Evolutionary conservation across 2,113 vertebrate genomes (phyloP).

Genomic region (Sceloporus undulatus): DNA sequence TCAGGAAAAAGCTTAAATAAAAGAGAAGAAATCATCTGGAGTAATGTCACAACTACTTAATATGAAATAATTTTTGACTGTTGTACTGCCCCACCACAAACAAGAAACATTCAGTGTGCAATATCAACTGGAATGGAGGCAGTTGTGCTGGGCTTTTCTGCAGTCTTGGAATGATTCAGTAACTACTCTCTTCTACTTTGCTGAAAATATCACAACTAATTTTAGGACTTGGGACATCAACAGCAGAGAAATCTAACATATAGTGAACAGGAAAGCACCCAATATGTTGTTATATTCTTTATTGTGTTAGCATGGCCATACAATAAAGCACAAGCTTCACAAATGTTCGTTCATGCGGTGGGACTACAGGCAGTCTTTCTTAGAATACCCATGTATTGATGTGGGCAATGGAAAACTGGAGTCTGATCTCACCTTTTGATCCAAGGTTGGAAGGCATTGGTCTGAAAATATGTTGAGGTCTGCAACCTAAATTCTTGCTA

Average conservation of each 20-base stretch:
- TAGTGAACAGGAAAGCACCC: slow-evolving; percentile 21
- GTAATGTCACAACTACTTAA: slow-evolving; percentile 71
- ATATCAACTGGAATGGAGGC: slow-evolving; percentile 46
- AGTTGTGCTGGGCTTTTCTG: slow-evolving; percentile 20
- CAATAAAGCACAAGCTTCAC: not conserved
- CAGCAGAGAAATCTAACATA: slow-evolving; percentile 15
- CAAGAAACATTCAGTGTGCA: slow-evolving; percentile 39
- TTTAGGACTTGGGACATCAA: slow-evolving; percentile 21
- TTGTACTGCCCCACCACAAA: slow-evolving; percentile 43
- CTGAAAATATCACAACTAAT: slow-evolving; percentile 35
- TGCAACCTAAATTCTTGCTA: too few species aligned
- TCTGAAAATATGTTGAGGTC: too few species aligned
- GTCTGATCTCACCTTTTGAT: too few species aligned
- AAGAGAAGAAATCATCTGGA: slow-evolving; percentile 65
- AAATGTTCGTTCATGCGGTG: not conserved
- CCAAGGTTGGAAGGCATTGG: too few species aligned
- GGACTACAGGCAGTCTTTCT: not conserved
- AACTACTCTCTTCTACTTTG: not conserved
- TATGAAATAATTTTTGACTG: slow-evolving; percentile 46
- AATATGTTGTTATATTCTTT: not conserved
- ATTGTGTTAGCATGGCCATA: not conserved
- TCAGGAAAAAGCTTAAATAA: slow-evolving; percentile 65
- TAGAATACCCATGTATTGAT: not conserved
- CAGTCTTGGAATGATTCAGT: not conserved
- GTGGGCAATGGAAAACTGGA: too few species aligned